phyloP scores from a whole-genome alignment of 1,140 invertebrate species.

The Globodera rostochiensis region DNA sequence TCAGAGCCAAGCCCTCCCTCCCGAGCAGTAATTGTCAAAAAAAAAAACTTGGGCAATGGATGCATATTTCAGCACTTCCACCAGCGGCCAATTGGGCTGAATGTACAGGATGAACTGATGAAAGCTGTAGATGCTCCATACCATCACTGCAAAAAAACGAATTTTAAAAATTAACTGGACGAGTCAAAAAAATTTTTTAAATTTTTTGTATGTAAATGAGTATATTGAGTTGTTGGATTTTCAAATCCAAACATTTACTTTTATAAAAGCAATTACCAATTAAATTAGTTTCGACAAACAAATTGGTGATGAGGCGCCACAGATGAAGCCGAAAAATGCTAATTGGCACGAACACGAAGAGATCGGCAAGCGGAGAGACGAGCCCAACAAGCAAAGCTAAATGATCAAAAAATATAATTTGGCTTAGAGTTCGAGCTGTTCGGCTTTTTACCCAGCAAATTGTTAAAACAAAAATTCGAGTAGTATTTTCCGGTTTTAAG shows the following conservation, averaged over 20 bases:
- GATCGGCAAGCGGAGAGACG: constrained; percentile 34
- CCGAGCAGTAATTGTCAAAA: too few relatives aligned
- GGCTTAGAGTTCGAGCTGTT: background rate
- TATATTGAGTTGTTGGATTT: too few relatives aligned
- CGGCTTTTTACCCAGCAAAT: background rate
- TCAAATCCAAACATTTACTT: too few relatives aligned
- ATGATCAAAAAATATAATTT: background rate
- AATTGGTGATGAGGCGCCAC: constrained; percentile 42
- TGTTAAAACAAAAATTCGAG: background rate
- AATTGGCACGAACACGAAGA: constrained; percentile 39
- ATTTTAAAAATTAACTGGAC: background rate
- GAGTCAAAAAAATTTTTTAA: background rate
- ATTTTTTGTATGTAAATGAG: too few relatives aligned
- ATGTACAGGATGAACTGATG: constrained; percentile 53
- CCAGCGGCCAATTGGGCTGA: constrained; percentile 49
- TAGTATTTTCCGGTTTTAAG: background rate
- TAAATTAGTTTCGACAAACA: constrained; percentile 51
- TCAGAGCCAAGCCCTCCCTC: too few relatives aligned
- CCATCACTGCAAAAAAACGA: constrained; percentile 37
- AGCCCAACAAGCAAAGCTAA: constrained; percentile 42
- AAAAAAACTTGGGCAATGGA: constrained; percentile 42
- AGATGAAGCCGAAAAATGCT: constrained; percentile 40
- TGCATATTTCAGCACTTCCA: constrained; percentile 53
- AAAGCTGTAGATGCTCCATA: constrained; percentile 51
- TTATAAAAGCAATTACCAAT: constrained; percentile 5